phyloP scores from a whole-genome alignment of 2,113 vertebrate genomes.

The Muntiacus muntjak region DNA sequence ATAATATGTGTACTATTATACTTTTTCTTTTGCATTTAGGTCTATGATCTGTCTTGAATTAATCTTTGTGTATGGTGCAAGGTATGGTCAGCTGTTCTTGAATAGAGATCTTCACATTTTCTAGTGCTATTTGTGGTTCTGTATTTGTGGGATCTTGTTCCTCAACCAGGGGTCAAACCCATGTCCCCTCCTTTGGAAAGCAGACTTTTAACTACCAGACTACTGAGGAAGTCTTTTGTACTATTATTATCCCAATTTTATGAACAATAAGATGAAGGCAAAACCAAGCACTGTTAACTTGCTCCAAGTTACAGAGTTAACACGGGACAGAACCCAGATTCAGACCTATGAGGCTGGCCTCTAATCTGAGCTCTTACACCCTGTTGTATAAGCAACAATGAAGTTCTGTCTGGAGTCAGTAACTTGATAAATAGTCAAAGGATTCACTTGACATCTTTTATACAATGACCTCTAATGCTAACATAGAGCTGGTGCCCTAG shows the following conservation, averaged over 20 bases:
- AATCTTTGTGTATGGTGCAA: not conserved
- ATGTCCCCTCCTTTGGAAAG: not conserved
- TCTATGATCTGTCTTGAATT: not conserved
- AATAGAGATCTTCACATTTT: not conserved
- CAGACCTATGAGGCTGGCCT: not conserved
- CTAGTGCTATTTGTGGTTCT: not conserved
- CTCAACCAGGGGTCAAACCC: not conserved
- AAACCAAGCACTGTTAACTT: not conserved
- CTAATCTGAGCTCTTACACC: not conserved
- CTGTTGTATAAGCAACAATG: not conserved
- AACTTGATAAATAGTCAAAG: not conserved
- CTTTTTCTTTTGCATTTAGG: not conserved
- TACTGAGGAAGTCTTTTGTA: not conserved
- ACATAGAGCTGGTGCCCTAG: too few species aligned
- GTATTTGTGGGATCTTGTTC: not conserved
- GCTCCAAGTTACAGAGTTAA: not conserved
- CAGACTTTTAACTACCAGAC: not conserved
- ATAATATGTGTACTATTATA: not conserved
- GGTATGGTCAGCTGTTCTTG: not conserved
- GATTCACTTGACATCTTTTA: not conserved
- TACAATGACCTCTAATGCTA: not conserved
- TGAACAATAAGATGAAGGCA: not conserved
- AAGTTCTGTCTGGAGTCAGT: not conserved
- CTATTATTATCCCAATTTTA: not conserved
- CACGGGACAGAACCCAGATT: not conserved